Conservation (phyloP, 1,140 invertebrate species). For the Heliconius hermathena region DNA sequence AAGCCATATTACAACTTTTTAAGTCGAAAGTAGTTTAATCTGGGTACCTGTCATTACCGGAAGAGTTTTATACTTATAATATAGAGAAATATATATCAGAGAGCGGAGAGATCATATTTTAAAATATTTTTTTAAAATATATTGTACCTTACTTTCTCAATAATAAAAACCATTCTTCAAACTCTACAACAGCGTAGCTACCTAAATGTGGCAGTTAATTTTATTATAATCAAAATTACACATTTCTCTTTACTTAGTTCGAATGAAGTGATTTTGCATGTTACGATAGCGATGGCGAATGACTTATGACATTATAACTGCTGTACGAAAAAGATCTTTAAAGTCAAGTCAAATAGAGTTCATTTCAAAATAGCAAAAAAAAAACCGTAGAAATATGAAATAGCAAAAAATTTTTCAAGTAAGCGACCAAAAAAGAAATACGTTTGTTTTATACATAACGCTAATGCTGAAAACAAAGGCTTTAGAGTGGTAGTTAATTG, state of each 20-base stretch:
- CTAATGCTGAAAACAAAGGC: slow-evolving; percentile 29
- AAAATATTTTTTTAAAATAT: neutral
- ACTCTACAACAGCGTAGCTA: neutral
- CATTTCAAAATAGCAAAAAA: neutral
- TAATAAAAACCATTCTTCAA: neutral
- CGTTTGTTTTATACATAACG: slow-evolving; percentile 30
- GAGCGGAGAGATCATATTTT: no score
- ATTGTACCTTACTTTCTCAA: neutral
- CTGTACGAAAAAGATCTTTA: slow-evolving; percentile 18
- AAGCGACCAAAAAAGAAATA: slow-evolving; percentile 33
- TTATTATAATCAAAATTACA: slow-evolving; percentile 36
- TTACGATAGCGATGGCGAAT: slow-evolving; percentile 35
- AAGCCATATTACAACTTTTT: no score
- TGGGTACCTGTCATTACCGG: no score
- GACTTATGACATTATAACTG: slow-evolving; percentile 5
- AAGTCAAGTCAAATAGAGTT: neutral
- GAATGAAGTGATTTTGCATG: slow-evolving; percentile 53
- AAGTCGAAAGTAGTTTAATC: no score
- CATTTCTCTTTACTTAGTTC: slow-evolving; percentile 42
- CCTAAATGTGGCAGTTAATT: slow-evolving; percentile 12
- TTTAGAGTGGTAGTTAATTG: slow-evolving; percentile 30
- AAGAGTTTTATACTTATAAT: no score
- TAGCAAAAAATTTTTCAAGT: slow-evolving; percentile 26
- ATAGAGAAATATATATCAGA: no score
- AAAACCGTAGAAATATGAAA: slow-evolving; percentile 25